Conservation (phyloP, 2,113 vertebrate species). For the Lepus europaeus region DNA sequence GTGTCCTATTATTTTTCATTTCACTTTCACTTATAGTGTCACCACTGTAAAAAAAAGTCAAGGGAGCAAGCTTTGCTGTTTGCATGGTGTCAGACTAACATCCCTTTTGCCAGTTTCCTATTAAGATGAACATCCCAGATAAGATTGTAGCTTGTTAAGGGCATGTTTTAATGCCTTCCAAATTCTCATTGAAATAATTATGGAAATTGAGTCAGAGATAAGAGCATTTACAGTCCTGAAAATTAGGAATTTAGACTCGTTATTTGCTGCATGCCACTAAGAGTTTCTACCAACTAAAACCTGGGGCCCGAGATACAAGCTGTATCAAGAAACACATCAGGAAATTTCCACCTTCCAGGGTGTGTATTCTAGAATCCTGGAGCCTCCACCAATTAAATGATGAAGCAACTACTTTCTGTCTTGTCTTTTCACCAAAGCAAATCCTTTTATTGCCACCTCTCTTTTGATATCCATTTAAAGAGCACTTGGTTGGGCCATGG, state of each 20-base stretch:
- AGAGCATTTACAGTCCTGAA: not conserved
- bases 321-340: conserved; percentile 40
- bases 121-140: not conserved
- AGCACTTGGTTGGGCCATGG: not conserved
- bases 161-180: not conserved
- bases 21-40: not conserved
- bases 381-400: not conserved
- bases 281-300: conserved; percentile 13
- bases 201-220: conserved; percentile 42
- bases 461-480: not conserved
- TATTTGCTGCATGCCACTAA: not conserved
- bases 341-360: conserved; percentile 24
- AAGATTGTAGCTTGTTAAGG: not conserved
- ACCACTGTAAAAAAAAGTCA: not conserved
- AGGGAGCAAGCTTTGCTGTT: not conserved
- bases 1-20: not conserved
- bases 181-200: conserved; percentile 56
- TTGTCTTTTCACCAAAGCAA: conserved; percentile 1
- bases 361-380: conserved; percentile 25
- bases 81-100: not conserved
- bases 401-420: conserved; percentile 34
- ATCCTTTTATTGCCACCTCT: not conserved
- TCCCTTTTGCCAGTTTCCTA: not conserved
- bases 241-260: conserved; percentile 51
- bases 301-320: not conserved